Conservation (phyloP, 2,888 invertebrate species). For the Pollenia griseotomentosa region DNA sequence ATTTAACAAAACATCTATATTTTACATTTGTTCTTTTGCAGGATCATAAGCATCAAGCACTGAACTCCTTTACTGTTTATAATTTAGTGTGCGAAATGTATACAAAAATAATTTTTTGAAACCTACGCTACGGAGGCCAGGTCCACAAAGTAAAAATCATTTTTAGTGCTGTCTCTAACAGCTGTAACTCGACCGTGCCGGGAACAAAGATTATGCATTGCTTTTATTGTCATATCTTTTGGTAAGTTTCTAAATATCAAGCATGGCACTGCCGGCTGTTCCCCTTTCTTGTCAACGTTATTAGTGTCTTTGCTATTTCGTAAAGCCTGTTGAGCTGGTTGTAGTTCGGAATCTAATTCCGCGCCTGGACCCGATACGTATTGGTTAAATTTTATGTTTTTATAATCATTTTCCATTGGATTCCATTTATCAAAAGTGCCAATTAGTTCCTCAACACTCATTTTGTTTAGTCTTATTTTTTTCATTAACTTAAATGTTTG, state of each 20-base stretch:
- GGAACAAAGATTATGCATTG: conserved; percentile 75
- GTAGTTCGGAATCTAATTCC: conserved; percentile 73
- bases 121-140: conserved; percentile 75
- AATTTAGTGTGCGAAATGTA: no score
- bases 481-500: no score
- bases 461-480: conserved; percentile 85
- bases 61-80: no score
- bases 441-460: conserved; percentile 84
- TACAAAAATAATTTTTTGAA: not conserved
- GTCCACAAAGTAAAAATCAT: conserved; percentile 73
- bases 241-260: conserved; percentile 75
- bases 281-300: not conserved
- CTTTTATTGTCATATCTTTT: conserved; percentile 69
- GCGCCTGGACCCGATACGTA: conserved; percentile 77
- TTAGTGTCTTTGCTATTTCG: not conserved
- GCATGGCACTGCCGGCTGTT: conserved; percentile 58
- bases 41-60: no score
- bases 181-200: conserved; percentile 64
- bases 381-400: conserved; percentile 75
- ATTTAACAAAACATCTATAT: no score
- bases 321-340: conserved; percentile 72
- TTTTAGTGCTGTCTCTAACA: conserved; percentile 72
- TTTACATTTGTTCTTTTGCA: no score
- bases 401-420: conserved; percentile 77
- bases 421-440: conserved; percentile 75